Evolutionary conservation across 2,113 vertebrate genomes (phyloP).

Genomic region (Podarcis muralis): DNA sequence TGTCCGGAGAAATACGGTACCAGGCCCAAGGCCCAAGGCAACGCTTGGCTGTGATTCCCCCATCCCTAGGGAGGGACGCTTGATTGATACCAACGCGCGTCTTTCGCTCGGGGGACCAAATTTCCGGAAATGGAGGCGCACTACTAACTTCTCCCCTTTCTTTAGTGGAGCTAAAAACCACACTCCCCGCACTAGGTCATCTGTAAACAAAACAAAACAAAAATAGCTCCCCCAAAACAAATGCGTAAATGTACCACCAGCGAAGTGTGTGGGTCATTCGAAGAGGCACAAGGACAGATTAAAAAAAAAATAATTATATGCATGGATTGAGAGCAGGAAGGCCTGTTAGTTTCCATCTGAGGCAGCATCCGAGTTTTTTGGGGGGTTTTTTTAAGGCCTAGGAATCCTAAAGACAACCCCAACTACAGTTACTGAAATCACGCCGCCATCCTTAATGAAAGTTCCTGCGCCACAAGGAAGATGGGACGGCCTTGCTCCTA

Average conservation of each 20-base stretch:
- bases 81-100: background rate
- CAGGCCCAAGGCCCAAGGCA: background rate
- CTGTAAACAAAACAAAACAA: too few species aligned
- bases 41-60: background rate
- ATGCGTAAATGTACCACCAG: background rate
- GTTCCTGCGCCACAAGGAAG: background rate
- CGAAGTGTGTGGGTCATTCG: too few species aligned
- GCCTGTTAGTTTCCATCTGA: background rate
- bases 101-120: background rate
- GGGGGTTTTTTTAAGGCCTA: too few species aligned
- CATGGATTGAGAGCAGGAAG: too few species aligned
- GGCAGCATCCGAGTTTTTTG: background rate
- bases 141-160: background rate
- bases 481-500: background rate
- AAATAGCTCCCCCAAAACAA: background rate
- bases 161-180: background rate
- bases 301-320: too few species aligned
- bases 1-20: background rate
- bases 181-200: too few species aligned
- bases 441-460: background rate
- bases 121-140: background rate
- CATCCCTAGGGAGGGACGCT: background rate
- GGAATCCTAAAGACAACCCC: too few species aligned
- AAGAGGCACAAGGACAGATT: too few species aligned
- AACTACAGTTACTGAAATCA: background rate